Base-by-base conservation (phyloP, 2,797 vertebrate species). In the Miichthys miiuy region DNA sequence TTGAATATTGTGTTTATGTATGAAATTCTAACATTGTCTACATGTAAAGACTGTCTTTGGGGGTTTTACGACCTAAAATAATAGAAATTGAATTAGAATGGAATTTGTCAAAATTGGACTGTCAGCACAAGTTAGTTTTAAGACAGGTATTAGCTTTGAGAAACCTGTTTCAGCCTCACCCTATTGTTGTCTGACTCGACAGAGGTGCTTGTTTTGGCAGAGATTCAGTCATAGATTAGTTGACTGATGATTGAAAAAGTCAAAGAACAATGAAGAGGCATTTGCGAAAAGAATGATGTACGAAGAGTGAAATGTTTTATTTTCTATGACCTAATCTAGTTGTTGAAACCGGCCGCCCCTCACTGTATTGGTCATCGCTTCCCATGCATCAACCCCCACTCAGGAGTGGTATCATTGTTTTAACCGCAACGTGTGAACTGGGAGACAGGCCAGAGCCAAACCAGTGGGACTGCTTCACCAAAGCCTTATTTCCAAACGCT, bases 401-500 rank as follows among this genome's bases (percentile, higher is more conserved):
- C 50, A 69, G 16, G 55, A 72, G 64, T 46, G 60, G 41, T 72
- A 72, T 87, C 80, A 72, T 61, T 23, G 8, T 75, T 74, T 80
- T 72, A 75, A 77, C 81, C 18, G 27, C 56, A 42, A 61, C 64
- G 48, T 83, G 77, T 76, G 82, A 85, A 68, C 68, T 77, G 77
- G 83, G 81, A 88, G 69, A 65, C 1, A 0, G 38, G 79, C 87
- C 82, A 85, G 80, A 68, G 61, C 69, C 63, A 79, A 88, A 87
- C 88, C 81, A 80, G 72, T 76, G 62, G 61, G 75, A 68, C 81
- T 12, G 77, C 84, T 74, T 69, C 81, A 74, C 75, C 78, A 73
- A 72, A 86, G 77, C 83, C 78, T 73, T 64, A 16, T 82, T 89
- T 86, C 87, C 87, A 81, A 89, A 87, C 0, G 44, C 78, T 57